Evolutionary conservation across 2,888 invertebrate species (phyloP), one percentile per base, ranked within the genome.

Genomic region (Drosophila setosimentum): DNA sequence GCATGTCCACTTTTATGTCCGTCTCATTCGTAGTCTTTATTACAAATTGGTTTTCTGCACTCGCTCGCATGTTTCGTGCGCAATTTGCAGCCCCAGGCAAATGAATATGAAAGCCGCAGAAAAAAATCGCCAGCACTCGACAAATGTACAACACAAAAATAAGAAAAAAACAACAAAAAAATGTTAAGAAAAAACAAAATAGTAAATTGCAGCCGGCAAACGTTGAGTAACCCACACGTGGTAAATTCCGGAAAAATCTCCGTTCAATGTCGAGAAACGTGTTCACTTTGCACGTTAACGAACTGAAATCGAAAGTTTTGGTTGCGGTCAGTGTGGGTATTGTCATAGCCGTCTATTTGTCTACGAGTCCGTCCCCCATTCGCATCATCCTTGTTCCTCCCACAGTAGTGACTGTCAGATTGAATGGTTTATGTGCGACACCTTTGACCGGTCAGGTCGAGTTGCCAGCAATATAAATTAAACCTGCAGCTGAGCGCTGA

Each of bases 1-100:
- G 30, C 73, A 69, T 80, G 78, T 76, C 75, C 78, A 62, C 64
- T 71, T 82, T 77, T 71, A 78, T 71, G 70, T 77, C 63, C 76
- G 57, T 73, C 68, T 62, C 77, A 68, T 78, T 78, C 78, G 78
- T 73, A 78, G 80, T 87, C 85, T 88, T 88, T 89, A 88, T 88
- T 88, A 89, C 89, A 87, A 89, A 89, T 88, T 89, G 88, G 88
- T 82, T 89, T 89, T 85, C 75, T 83, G 85, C 82, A 82, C 85
- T 86, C 73, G 73, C 80, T 86, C 86, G 83, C 84, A 83, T 86
- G 86, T 88, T 80, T 80, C 88, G 83, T 79, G 79, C 76, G 82
- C 86, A 88, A 89, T 89, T 89, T 86, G 87, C 87, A 83, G 73
- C 68, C 59, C 64, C 45, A 57, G 60, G 68, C 73, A 83, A 87